These are phyloP conservation scores for Sebastes kiyomatsui DNA, from an alignment of 2,797 vertebrate species.

Conservation along the genomic window DNA sequence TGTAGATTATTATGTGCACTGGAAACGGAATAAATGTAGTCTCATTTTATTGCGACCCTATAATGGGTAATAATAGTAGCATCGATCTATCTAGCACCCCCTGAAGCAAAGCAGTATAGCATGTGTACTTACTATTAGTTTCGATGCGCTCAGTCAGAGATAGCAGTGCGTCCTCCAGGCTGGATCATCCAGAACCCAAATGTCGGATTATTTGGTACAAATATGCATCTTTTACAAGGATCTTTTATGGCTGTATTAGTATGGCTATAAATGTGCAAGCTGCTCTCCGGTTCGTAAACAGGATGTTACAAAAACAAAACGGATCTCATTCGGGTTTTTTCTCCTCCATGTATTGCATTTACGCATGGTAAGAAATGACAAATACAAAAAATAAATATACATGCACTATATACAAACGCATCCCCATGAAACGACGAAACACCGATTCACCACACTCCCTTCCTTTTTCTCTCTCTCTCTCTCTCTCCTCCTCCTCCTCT, in stretches of 20 bases:
- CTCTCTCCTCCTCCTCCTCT: conserved; percentile 21
- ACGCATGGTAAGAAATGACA: conserved; percentile 51
- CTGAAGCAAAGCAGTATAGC: conserved; percentile 55
- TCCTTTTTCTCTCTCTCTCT: conserved; percentile 52
- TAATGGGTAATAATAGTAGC: conserved; percentile 35
- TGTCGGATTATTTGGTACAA: conserved; percentile 67
- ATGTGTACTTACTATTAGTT: conserved; percentile 77
- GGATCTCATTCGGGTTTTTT: conserved; percentile 16
- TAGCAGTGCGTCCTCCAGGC: conserved; percentile 68
- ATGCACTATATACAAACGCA: conserved; percentile 73
- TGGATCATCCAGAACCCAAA: conserved; percentile 55
- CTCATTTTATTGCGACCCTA: background rate
- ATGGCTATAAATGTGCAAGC: conserved; percentile 64
- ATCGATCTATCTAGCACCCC: conserved; percentile 14
- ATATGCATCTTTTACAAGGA: conserved; percentile 64
- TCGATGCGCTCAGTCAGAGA: conserved; percentile 58
- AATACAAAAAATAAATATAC: conserved; percentile 50
- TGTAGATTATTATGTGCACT: background rate
- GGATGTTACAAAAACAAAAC: conserved; percentile 27
- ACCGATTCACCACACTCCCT: conserved; percentile 71
- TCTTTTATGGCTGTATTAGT: conserved; percentile 60
- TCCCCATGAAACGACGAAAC: conserved; percentile 64
- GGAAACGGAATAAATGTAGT: background rate
- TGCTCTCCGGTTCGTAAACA: conserved; percentile 60
- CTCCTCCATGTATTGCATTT: conserved; percentile 36